A percentile compares a stretch with the other conserved stretches of the same genome.
phyloP scores from a whole-genome alignment of 2,797 vertebrate genomes.

The Delichon dasypus region DNA sequence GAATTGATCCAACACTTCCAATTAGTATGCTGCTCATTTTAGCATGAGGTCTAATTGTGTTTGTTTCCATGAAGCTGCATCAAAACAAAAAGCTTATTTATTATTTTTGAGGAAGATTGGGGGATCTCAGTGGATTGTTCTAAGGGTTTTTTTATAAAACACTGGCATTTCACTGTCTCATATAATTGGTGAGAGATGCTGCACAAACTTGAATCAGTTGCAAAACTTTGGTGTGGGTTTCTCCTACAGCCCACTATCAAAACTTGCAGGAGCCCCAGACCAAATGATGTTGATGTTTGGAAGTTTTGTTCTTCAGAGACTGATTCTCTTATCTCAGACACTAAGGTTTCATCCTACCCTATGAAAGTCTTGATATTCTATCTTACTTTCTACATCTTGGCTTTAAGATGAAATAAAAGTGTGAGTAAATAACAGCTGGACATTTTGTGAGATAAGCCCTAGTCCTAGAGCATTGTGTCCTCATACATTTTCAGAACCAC shows the following conservation, averaged over 20 bases:
- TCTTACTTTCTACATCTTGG: neutral
- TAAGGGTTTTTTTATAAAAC: neutral
- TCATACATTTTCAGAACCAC: neutral
- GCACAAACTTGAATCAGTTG: neutral
- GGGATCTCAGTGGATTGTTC: neutral
- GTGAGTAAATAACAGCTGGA: neutral
- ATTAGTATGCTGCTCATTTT: conserved; percentile 42
- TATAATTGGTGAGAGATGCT: neutral
- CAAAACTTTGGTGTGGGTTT: neutral
- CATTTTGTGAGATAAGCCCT: neutral
- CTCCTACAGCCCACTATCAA: fast-evolving
- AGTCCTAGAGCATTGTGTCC: neutral
- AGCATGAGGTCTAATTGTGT: conserved; percentile 30
- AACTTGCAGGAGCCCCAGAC: neutral
- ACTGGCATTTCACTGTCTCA: neutral
- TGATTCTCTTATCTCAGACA: neutral
- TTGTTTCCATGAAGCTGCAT: conserved; percentile 41
- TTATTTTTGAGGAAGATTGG: neutral
- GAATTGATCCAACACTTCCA: conserved; percentile 46
- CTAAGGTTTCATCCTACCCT: neutral
- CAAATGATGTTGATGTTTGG: neutral
- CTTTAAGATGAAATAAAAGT: neutral
- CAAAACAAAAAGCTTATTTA: conserved; percentile 1
- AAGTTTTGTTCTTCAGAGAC: neutral
- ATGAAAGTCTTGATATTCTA: neutral